Evolutionary conservation across 2,113 vertebrate species (phyloP).

Genomic region (Meriones unguiculatus): DNA sequence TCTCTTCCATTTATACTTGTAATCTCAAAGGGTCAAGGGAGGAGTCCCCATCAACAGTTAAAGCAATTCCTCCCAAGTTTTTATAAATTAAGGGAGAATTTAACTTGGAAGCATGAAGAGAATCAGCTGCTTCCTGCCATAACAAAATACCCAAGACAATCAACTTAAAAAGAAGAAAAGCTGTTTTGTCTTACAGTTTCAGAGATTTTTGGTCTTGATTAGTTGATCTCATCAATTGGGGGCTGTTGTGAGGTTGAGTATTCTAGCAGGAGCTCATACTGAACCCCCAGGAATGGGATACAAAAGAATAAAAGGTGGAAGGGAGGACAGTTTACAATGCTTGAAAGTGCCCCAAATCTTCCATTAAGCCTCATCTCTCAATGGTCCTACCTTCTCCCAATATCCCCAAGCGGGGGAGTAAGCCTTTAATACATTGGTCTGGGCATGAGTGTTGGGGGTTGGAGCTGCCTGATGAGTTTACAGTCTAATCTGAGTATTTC

Average conservation of each 20-base stretch:
- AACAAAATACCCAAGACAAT: background rate
- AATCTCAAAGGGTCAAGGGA: background rate
- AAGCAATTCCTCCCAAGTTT: background rate
- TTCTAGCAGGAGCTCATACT: background rate
- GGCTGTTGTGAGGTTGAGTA: background rate
- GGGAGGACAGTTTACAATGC: background rate
- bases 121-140: background rate
- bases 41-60: background rate
- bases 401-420: background rate
- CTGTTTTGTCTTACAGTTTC: background rate
- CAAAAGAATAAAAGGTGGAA: background rate
- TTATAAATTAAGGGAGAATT: background rate
- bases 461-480: background rate
- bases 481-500: background rate
- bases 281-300: background rate
- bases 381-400: background rate
- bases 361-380: too few relatives aligned
- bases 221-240: background rate
- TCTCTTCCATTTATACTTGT: background rate
- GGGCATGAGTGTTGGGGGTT: too few relatives aligned
- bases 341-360: background rate
- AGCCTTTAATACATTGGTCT: background rate
- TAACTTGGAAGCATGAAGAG: background rate
- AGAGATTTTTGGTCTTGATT: background rate
- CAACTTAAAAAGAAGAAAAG: background rate